phyloP scores from a whole-genome alignment of 2,888 invertebrate species.

The Ornithoptera priamus region DNA sequence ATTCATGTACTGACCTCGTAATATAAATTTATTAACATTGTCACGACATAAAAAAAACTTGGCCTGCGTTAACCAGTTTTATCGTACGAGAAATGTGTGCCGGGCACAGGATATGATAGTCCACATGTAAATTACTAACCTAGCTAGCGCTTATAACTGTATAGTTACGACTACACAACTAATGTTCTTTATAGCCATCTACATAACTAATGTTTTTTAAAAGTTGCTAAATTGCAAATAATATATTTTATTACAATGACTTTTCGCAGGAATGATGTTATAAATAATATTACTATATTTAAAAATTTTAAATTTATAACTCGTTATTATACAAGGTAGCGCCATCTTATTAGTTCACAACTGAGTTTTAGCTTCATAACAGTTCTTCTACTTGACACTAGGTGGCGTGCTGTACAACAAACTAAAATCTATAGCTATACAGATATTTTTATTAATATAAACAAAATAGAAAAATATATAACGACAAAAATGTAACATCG shows the following conservation, averaged over 20 bases:
- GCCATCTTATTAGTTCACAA: constrained; percentile 46
- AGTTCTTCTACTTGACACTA: constrained; percentile 50
- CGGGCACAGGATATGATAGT: constrained; percentile 67
- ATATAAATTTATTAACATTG: neutral
- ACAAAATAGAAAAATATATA: too few species aligned
- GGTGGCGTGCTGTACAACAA: constrained; percentile 11
- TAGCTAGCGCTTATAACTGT: neutral
- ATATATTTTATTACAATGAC: too few species aligned
- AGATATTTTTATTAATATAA: too few species aligned
- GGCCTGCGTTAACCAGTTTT: constrained; percentile 31
- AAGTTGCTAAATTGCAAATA: too few species aligned
- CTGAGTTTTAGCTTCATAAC: constrained; percentile 28
- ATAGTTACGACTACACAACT: too few species aligned
- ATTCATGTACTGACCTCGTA: constrained; percentile 12
- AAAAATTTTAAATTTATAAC: neutral
- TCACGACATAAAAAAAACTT: constrained; percentile 28
- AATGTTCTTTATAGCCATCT: too few species aligned
- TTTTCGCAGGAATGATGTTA: too few species aligned
- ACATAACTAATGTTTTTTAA: too few species aligned
- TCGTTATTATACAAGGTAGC: constrained; percentile 24
- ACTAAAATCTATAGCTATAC: too few species aligned
- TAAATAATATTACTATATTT: too few species aligned
- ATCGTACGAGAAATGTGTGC: constrained; percentile 62
- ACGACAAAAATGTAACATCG: too few species aligned
- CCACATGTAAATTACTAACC: constrained; percentile 54